Base-by-base conservation (phyloP, 2,888 invertebrate species). In the Pristionchus maxplancki region DNA sequence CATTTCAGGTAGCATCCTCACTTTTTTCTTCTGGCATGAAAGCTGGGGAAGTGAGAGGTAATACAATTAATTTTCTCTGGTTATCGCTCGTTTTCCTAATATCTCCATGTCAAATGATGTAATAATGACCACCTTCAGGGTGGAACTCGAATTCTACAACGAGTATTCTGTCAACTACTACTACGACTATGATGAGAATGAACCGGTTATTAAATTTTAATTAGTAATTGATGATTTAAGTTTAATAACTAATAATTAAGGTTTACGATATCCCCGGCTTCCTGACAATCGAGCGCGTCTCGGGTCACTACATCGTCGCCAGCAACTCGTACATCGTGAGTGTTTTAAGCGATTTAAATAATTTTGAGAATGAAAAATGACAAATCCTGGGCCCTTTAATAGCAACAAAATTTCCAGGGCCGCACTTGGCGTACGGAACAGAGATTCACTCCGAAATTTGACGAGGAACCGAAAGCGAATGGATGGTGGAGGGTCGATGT, bases 21-120 rank as follows among this genome's bases (percentile, higher is more conserved):
- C 62, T n/a, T 62, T 62, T n/a, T 62, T 24, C 62, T n/a, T 62
- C 62, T 62, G 62, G 62, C 62, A 62, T 28, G n/a, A n/a, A n/a
- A n/a, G n/a, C n/a, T n/a, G n/a, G n/a, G n/a, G n/a, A n/a, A n/a
- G n/a, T n/a, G n/a, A n/a, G n/a, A n/a, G n/a, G n/a, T n/a, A n/a
- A n/a, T n/a, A 20, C 62, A 15, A 24, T 58, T 62, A 20, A n/a
- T 2, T 8, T 20, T 62, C n/a, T 3, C 62, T 58, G 17, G 58
- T 15, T 15, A 2, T n/a, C n/a, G 28, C 62, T n/a, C 28, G 3
- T 24, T 62, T 62, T 62, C n/a, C n/a, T n/a, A n/a, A n/a, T n/a
- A n/a, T n/a, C n/a, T n/a, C n/a, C n/a, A n/a, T n/a, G n/a, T n/a
- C n/a, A n/a, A n/a, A n/a, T n/a, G n/a, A n/a, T n/a, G n/a, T n/a